Conservation (phyloP, 2,888 invertebrate species). For the Venustoraphidia nigricollis region DNA sequence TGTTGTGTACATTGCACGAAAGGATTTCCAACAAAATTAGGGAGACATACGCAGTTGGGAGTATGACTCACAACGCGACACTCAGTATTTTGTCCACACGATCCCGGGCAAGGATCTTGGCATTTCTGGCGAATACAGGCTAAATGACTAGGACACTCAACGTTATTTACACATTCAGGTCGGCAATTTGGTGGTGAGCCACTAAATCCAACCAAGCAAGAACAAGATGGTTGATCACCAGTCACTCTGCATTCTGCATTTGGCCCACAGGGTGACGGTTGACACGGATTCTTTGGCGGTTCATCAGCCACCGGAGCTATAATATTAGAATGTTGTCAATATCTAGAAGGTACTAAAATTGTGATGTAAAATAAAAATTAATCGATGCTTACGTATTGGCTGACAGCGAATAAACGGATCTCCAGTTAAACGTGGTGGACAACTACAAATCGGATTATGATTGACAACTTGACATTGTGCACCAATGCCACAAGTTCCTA, state of each 20-base stretch:
- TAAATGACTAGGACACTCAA: constrained; percentile 46
- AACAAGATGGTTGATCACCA: constrained; percentile 56
- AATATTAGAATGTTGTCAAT: background rate
- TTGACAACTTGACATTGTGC: constrained; percentile 26
- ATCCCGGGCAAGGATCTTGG: constrained; percentile 56
- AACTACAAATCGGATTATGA: constrained; percentile 24
- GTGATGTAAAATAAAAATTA: background rate
- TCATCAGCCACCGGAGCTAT: constrained; percentile 16
- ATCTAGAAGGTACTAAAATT: background rate
- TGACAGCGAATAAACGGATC: constrained; percentile 21
- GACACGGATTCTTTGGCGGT: constrained; percentile 33
- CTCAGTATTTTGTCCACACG: constrained; percentile 58
- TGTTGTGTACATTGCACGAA: constrained; percentile 24
- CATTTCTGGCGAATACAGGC: constrained; percentile 54
- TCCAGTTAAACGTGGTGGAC: constrained; percentile 19
- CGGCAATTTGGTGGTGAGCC: constrained; percentile 43
- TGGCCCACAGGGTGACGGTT: constrained; percentile 46
- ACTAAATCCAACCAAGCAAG: constrained; percentile 50
- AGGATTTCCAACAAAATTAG: constrained; percentile 57
- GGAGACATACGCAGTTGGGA: constrained; percentile 55
- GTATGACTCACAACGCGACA: constrained; percentile 63
- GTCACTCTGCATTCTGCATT: constrained; percentile 47
- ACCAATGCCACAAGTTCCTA: constrained; percentile 23
- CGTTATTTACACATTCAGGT: constrained; percentile 46
- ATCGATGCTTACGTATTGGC: constrained; percentile 10